Evolutionary conservation across 1,140 invertebrate genomes (phyloP), one percentile per base, ranked within the genome.

Genomic region (Ectropis grisescens): DNA sequence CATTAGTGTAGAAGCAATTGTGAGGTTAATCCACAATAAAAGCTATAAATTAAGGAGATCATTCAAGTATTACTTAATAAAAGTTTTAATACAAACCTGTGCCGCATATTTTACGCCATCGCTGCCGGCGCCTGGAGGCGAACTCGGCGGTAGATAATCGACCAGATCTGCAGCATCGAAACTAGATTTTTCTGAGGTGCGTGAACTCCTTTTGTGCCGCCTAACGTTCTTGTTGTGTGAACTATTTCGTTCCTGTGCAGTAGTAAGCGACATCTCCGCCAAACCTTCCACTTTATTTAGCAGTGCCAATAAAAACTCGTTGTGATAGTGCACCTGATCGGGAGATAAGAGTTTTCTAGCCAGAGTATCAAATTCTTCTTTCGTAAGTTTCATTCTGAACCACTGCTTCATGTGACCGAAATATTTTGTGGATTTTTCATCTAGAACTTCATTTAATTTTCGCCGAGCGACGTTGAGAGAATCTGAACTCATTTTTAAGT

Each of bases 281-380:
- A 90, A 70, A 13, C 85, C 86, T 58, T 91, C 89, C 9, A 93
- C 74, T 56, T 79, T 93, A 43, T 92, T 91, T 6, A 94, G 85
- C 26, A 94, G 82, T 6, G 91, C 91, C 5, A 94, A 61, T 3
- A 95, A 76, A 64, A 95, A 94, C 52, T 93, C 88, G 81, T 95
- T 95, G 60, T 94, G 93, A 13, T 92, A 82, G 69, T 90, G 89
- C 19, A 93, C 86, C 70, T 91, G 87, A 27, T 92, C 88, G 2
- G 84, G 60, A 4, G 80, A 85, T 41, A 94, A 79, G 1, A 93
- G 76, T 60, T 87, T 86, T 19, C 91, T 83, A 3, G 89, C 90
- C 76, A 92, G 90, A 1, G 68, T 58, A 60, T 94, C 92, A 76
- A 94, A 94, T 46, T 93, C 89, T 70, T 93, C 91, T 69, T 93